Evolutionary conservation across 2,888 invertebrate genomes (phyloP).

Genomic region (Cephus runcator): DNA sequence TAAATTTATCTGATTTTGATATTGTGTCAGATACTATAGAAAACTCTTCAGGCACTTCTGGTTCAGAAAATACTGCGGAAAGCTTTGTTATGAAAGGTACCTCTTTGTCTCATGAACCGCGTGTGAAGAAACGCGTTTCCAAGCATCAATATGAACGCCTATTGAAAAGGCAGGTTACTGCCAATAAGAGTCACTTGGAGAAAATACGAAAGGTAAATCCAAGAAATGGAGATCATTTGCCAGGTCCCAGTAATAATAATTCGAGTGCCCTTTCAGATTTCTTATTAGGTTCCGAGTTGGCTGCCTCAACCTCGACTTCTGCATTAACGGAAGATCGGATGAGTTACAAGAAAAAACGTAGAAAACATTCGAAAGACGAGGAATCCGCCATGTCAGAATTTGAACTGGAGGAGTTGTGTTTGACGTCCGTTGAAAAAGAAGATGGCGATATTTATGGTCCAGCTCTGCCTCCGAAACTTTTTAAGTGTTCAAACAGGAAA

Average conservation of each 20-base stretch:
- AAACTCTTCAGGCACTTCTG: slow-evolving; percentile 33
- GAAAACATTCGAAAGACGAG: slow-evolving; percentile 7
- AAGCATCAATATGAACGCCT: slow-evolving; percentile 35
- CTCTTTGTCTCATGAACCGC: slow-evolving; percentile 12
- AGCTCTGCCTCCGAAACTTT: slow-evolving; percentile 35
- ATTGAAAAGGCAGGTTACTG: slow-evolving; percentile 29
- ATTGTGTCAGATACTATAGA: slow-evolving; percentile 51
- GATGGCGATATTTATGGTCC: slow-evolving; percentile 34
- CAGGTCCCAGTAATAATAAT: slow-evolving; percentile 48
- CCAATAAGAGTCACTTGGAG: slow-evolving; percentile 29
- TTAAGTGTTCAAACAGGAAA: not conserved
- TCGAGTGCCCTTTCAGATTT: slow-evolving; percentile 54
- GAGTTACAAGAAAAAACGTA: slow-evolving; percentile 3
- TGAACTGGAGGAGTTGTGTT: not conserved
- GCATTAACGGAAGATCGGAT: slow-evolving; percentile 19
- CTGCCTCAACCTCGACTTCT: slow-evolving; percentile 25
- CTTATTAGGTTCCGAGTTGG: slow-evolving; percentile 32
- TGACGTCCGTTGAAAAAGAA: not conserved
- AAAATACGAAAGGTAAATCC: slow-evolving; percentile 49
- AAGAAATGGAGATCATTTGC: slow-evolving; percentile 35
- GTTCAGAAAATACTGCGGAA: not conserved
- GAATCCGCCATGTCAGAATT: not conserved
- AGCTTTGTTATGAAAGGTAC: not conserved
- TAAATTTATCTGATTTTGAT: slow-evolving; percentile 54
- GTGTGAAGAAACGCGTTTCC: slow-evolving; percentile 31